Base-by-base conservation (phyloP, 2,113 vertebrate genomes). In the Laticauda colubrina region DNA sequence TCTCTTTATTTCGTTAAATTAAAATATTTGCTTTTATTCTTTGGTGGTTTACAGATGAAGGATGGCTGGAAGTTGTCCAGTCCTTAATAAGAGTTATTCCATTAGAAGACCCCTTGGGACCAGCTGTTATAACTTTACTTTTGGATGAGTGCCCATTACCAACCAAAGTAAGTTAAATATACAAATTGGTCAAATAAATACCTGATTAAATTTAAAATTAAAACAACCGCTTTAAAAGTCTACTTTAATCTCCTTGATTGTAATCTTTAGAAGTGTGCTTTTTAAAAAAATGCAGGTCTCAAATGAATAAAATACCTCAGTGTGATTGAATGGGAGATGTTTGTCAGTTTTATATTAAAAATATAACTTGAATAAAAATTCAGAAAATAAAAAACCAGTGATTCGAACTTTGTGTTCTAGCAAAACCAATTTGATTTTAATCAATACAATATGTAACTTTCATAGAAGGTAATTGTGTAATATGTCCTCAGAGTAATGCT, bases 31-130 rank as follows among this genome's bases (percentile, higher is more conserved):
- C 90, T 95, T 97, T 93, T 97, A 89, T 96, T 97, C 96, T 97
- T 81, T 81, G 75, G 57, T 96, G 95, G 88, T 95, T 96, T 91
- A 92, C 97, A 99, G 99, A 99, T 98, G 99, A 99, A 95, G 99
- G 99, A 93, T 99, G 99, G 99, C 96, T 99, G 96, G 99, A 99
- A 94, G 99, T 99, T 96, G 99, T 99, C 94, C 99, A 99, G 14
- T 99, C 99, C 95, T 97, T 99, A 96, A 99, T 99, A 95, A 98
- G 99, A 97, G 99, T 99, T 96, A 99, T 99, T 97, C 99, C 99
- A 88, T 96, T 99, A 97, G 99, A 99, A 96, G 99, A 99, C 97
- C 99, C 99, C 3, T 93, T 99, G 96, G 99, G 99, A 96, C 99
- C 99, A 94, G 99, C 99, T 97, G 99, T 99, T 92, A 99, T 99